phyloP scores from a whole-genome alignment of 2,113 vertebrate genomes.

The Myxocyprinus asiaticus region DNA sequence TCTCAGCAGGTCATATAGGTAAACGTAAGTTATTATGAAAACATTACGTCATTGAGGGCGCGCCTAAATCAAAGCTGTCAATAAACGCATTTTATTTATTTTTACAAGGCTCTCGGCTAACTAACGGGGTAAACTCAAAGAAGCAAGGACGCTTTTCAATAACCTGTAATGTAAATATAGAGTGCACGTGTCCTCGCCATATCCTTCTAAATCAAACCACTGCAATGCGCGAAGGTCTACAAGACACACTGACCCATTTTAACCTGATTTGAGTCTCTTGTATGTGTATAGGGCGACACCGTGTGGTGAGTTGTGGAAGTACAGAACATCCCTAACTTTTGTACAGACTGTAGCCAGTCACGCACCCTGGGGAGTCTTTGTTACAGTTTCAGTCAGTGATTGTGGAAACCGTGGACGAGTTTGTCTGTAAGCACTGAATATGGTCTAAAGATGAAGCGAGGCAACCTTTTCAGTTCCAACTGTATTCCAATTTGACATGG shows the following conservation, averaged over 20 bases:
- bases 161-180: neutral
- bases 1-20: no score
- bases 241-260: constrained; percentile 52
- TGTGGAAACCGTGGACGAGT: neutral
- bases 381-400: constrained; percentile 3
- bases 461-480: neutral
- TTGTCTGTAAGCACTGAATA: neutral
- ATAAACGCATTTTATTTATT: neutral
- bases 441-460: neutral
- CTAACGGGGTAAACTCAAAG: neutral
- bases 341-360: constrained; percentile 2
- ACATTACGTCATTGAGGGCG: neutral
- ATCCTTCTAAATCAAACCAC: constrained; percentile 4
- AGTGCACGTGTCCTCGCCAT: neutral
- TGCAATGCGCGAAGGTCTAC: neutral
- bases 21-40: no score
- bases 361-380: constrained; percentile 26
- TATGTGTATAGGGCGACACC: constrained; percentile 17
- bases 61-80: neutral
- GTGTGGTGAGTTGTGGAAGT: neutral
- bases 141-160: neutral
- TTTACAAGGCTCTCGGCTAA: no score
- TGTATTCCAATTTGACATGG: constrained; percentile 3
- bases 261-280: neutral
- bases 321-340: no score